Percentiles rank a stretch among this genome's conserved stretches.
Evolutionary conservation across 2,888 invertebrate species (phyloP).

Genomic region (Dicyrtomina minuta): DNA sequence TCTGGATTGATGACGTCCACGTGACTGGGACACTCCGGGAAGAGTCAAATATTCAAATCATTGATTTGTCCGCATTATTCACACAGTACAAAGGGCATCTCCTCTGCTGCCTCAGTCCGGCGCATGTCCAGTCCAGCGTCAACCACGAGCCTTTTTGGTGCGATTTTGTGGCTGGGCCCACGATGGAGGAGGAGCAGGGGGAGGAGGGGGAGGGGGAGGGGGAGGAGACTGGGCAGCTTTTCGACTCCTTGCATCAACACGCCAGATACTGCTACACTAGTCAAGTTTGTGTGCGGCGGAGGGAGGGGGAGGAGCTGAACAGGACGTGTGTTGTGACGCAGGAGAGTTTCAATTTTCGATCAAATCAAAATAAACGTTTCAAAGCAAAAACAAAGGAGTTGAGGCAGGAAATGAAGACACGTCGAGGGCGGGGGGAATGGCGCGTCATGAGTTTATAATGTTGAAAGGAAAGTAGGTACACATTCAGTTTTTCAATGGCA

Average conservation of each 20-base stretch:
- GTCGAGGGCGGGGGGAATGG: too few species aligned
- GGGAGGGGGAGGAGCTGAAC: constrained; percentile 59
- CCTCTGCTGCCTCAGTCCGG: constrained; percentile 71
- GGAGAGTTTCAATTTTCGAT: neutral
- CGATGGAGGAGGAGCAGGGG: too few species aligned
- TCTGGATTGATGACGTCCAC: constrained; percentile 91
- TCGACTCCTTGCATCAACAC: constrained; percentile 67
- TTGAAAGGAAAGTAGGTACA: too few species aligned
- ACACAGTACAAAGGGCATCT: constrained; percentile 71
- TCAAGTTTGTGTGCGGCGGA: constrained; percentile 61
- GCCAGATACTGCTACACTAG: constrained; percentile 64
- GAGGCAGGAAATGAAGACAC: too few species aligned
- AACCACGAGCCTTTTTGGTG: constrained; percentile 58
- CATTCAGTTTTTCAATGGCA: too few species aligned
- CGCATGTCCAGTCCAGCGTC: constrained; percentile 50
- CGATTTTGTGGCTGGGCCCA: constrained; percentile 72
- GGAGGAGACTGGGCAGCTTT: constrained; percentile 65
- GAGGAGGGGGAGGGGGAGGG: constrained; percentile 61
- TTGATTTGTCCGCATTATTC: constrained; percentile 65
- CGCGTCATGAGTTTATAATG: too few species aligned
- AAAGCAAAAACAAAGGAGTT: too few species aligned
- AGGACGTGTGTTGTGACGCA: constrained; percentile 62
- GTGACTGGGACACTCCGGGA: constrained; percentile 76
- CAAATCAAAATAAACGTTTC: too few species aligned
- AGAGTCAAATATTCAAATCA: constrained; percentile 62